Conservation (phyloP, 2,888 invertebrate species). For the Carcina quercana region DNA sequence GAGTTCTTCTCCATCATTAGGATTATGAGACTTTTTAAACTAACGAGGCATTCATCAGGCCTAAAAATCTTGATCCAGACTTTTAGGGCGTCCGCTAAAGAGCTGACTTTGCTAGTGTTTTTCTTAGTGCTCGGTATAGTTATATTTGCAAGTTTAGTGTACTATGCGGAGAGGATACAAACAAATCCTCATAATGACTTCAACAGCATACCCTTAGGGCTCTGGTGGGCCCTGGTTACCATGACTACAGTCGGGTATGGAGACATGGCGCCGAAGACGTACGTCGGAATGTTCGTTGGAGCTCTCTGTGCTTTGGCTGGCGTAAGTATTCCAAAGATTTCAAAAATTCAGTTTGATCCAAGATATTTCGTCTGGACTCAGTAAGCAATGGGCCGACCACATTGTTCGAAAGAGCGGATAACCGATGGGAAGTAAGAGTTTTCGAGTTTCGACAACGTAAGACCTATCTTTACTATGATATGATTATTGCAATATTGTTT, state of each 20-base stretch:
- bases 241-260: slow-evolving; percentile 99
- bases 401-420: no score
- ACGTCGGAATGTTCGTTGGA: slow-evolving; percentile 98
- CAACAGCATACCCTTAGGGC: slow-evolving; percentile 96
- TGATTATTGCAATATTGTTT: no score
- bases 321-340: slow-evolving; percentile 71
- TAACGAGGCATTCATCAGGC: slow-evolving; percentile 97
- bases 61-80: slow-evolving; percentile 98
- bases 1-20: slow-evolving; percentile 98
- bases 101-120: slow-evolving; percentile 96
- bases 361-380: no score
- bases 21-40: slow-evolving; percentile 97
- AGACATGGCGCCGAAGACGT: slow-evolving; percentile 98
- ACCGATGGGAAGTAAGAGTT: no score
- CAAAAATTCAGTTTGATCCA: no score
- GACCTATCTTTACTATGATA: no score
- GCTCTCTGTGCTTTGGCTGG: slow-evolving; percentile 98
- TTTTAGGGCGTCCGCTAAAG: slow-evolving; percentile 97
- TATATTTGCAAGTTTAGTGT: slow-evolving; percentile 98
- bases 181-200: slow-evolving; percentile 97
- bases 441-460: no score
- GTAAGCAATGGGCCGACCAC: no score
- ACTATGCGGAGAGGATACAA: slow-evolving; percentile 97
- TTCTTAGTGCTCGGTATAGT: slow-evolving; percentile 98
- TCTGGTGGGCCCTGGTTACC: slow-evolving; percentile 99